These are phyloP conservation scores for Empis stercorea DNA, from an alignment of 2,888 invertebrate species.

Conservation along the genomic window DNA sequence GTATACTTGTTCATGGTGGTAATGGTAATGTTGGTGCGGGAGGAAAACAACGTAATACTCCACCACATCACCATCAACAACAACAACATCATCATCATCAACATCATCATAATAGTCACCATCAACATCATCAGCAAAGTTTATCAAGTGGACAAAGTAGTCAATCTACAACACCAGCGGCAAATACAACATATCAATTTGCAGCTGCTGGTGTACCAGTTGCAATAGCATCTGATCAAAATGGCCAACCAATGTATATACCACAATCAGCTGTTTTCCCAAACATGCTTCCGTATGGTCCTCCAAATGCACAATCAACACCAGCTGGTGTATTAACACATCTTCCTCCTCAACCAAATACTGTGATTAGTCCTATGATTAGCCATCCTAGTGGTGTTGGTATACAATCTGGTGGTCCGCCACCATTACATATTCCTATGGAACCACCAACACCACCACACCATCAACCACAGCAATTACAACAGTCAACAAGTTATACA, in stretches of 20 bases:
- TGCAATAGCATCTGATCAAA: conserved; percentile 17
- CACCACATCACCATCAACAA: conserved; percentile 15
- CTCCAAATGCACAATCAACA: conserved; percentile 16
- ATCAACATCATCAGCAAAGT: conserved; percentile 16
- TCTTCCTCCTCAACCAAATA: conserved; percentile 25
- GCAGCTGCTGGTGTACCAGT: conserved; percentile 18
- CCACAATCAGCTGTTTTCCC: conserved; percentile 34
- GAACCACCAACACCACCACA: conserved; percentile 15
- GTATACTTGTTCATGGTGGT: conserved; percentile 15
- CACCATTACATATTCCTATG: conserved; percentile 5
- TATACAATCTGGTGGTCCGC: conserved; percentile 19
- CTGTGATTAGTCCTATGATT: conserved; percentile 29
- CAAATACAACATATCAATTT: conserved; percentile 17
- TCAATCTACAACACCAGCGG: conserved; percentile 18
- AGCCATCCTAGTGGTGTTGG: conserved; percentile 8
- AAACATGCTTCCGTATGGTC: conserved; percentile 31
- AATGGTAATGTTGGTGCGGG: conserved; percentile 18
- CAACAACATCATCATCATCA: conserved; percentile 5
- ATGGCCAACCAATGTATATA: conserved; percentile 29
- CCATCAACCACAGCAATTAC: conserved; percentile 19
- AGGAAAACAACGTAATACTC: conserved; percentile 28
- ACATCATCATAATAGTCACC: conserved; percentile 23
- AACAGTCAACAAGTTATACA: not conserved
- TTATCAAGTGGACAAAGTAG: conserved; percentile 9
- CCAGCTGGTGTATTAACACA: conserved; percentile 22